These are phyloP conservation scores for Popillia japonica DNA, from an alignment of 1,140 invertebrate genomes.

Conservation along the genomic window DNA sequence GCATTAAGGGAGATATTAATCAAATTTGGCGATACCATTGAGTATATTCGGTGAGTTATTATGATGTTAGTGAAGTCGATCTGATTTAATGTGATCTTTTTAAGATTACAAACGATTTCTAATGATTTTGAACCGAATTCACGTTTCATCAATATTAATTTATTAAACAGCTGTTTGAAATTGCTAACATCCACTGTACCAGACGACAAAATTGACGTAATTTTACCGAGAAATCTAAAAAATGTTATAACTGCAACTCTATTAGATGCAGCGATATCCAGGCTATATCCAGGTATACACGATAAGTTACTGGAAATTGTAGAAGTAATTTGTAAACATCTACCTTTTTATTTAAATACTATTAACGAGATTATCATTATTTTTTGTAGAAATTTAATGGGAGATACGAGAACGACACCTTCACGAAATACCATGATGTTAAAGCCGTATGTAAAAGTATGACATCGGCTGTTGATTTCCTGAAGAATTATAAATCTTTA, in stretches of 20 bases:
- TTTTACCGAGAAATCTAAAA: conserved; percentile 58
- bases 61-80: background rate
- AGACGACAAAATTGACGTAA: conserved; percentile 47
- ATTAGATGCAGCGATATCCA: conserved; percentile 54
- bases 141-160: conserved; percentile 53
- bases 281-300: conserved; percentile 57
- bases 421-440: conserved; percentile 60
- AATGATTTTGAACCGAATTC: conserved; percentile 50
- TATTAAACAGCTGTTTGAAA: conserved; percentile 51
- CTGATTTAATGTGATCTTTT: background rate
- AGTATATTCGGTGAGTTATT: conserved; percentile 61
- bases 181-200: conserved; percentile 54
- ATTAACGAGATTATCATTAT: background rate
- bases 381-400: conserved; percentile 50
- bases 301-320: conserved; percentile 54
- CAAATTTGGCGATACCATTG: conserved; percentile 60
- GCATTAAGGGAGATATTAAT: conserved; percentile 53
- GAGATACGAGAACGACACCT: conserved; percentile 48
- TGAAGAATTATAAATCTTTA: conserved; percentile 57
- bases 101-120: conserved; percentile 54
- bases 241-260: conserved; percentile 54
- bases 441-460: conserved; percentile 62
- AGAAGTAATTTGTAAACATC: conserved; percentile 46
- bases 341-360: background rate
- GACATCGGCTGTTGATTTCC: conserved; percentile 61